Evolutionary conservation across 2,113 vertebrate species (phyloP).

Genomic region (Clupea harengus): DNA sequence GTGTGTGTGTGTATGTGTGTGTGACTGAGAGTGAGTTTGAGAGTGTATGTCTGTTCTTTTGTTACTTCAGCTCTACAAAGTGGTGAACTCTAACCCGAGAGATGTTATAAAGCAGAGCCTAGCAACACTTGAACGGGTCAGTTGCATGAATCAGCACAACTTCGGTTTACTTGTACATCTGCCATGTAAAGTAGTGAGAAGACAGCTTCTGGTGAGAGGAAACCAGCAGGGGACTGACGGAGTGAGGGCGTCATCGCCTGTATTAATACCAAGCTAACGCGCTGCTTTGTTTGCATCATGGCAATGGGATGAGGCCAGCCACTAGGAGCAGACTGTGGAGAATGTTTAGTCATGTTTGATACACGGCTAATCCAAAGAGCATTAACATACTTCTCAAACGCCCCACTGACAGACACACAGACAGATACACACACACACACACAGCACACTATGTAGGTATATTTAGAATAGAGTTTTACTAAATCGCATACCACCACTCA

Average conservation of each 20-base stretch:
- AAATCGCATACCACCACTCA: too few species aligned
- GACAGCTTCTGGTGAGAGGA: background rate
- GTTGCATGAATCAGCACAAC: constrained; percentile 4
- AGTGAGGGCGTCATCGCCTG: constrained; percentile 8
- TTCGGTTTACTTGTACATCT: background rate
- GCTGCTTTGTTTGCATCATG: constrained; percentile 40
- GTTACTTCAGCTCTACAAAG: too few species aligned
- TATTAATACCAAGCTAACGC: constrained; percentile 23
- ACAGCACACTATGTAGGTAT: background rate
- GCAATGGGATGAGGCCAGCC: background rate
- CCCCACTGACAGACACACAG: constrained; percentile 31
- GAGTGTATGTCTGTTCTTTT: background rate
- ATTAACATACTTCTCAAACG: constrained; percentile 51
- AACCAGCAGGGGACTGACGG: background rate
- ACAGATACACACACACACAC: background rate
- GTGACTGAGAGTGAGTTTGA: background rate
- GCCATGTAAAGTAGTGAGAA: background rate
- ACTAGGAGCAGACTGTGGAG: background rate
- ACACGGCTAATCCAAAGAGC: constrained; percentile 31
- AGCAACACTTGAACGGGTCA: background rate
- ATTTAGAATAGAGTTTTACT: too few species aligned
- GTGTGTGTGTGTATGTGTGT: background rate
- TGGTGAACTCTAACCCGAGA: background rate
- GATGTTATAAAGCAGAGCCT: background rate
- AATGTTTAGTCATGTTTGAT: constrained; percentile 43